Evolutionary conservation across 2,797 vertebrate genomes (phyloP).

Genomic region (Leucoraja ocellata): DNA sequence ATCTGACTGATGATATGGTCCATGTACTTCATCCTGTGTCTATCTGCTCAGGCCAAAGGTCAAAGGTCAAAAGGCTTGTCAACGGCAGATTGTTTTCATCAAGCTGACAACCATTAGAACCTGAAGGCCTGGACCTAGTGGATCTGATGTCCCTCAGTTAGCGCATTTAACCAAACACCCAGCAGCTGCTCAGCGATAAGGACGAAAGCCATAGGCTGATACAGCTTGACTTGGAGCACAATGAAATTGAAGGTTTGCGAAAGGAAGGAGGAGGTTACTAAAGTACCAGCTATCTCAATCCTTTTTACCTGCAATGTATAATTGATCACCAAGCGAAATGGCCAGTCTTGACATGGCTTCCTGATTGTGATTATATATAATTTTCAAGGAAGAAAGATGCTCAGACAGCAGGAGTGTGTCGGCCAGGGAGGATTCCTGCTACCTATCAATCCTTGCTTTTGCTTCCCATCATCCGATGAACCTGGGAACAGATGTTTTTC

Average conservation of each 20-base stretch:
- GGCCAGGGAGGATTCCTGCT: too few relatives aligned
- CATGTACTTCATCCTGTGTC: conserved; percentile 44
- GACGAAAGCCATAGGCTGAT: conserved; percentile 28
- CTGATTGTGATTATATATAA: background rate
- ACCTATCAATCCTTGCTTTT: too few relatives aligned
- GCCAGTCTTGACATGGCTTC: background rate
- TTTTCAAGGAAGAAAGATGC: background rate
- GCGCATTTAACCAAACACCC: background rate
- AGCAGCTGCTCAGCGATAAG: conserved; percentile 26
- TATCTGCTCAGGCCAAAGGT: conserved; percentile 48
- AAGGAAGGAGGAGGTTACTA: background rate
- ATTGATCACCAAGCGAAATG: background rate
- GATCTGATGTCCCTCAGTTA: conserved; percentile 1
- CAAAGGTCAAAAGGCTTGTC: conserved; percentile 45
- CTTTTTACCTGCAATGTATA: conserved; percentile 48
- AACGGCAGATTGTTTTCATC: conserved; percentile 49
- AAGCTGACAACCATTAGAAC: conserved; percentile 32
- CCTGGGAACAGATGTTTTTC: too few relatives aligned
- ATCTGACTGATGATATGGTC: conserved; percentile 52
- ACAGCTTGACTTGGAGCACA: background rate
- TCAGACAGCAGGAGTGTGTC: too few relatives aligned
- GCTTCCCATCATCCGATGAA: too few relatives aligned
- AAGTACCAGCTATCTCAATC: conserved; percentile 52
- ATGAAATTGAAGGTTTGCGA: background rate
- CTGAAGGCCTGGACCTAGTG: background rate